These are phyloP conservation scores for Furcula furcula DNA, from an alignment of 2,888 invertebrate species.

Conservation along the genomic window DNA sequence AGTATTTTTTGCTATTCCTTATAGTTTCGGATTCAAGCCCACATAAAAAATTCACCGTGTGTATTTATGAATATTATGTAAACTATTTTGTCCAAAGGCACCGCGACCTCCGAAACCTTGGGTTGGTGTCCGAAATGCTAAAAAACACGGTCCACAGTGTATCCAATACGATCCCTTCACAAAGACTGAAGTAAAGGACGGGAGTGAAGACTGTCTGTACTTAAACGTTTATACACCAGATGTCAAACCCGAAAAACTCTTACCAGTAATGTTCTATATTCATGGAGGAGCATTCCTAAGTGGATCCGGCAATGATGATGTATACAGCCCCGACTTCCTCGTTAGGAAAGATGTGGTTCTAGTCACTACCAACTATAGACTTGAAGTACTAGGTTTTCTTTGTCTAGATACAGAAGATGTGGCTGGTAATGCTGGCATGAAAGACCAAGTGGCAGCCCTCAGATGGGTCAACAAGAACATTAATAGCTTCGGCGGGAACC, in stretches of 20 bases:
- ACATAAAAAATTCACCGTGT: no score
- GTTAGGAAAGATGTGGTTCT: conserved; percentile 34
- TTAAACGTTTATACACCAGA: conserved; percentile 42
- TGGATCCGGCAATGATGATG: conserved; percentile 34
- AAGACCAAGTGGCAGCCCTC: conserved; percentile 42
- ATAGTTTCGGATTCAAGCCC: no score
- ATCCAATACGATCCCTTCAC: no score
- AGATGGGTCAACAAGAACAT: conserved; percentile 44
- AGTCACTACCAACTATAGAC: conserved; percentile 36
- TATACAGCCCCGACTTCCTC: conserved; percentile 39
- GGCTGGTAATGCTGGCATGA: conserved; percentile 45
- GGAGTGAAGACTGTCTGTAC: conserved; percentile 38
- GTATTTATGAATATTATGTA: no score
- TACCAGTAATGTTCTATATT: conserved; percentile 39
- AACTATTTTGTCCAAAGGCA: no score
- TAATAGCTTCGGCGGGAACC: conserved; percentile 37
- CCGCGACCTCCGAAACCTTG: no score
- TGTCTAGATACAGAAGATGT: conserved; percentile 37
- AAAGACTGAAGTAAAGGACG: no score
- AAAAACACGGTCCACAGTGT: no score
- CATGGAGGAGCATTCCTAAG: conserved; percentile 33
- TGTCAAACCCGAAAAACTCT: conserved; percentile 20
- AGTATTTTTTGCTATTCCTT: no score
- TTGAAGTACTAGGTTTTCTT: conserved; percentile 41
- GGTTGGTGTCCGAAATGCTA: no score